Percentiles rank a stretch among this genome's conserved stretches.
Conservation (phyloP, 2,888 invertebrate genomes). For the Drosophila peninsularis region DNA sequence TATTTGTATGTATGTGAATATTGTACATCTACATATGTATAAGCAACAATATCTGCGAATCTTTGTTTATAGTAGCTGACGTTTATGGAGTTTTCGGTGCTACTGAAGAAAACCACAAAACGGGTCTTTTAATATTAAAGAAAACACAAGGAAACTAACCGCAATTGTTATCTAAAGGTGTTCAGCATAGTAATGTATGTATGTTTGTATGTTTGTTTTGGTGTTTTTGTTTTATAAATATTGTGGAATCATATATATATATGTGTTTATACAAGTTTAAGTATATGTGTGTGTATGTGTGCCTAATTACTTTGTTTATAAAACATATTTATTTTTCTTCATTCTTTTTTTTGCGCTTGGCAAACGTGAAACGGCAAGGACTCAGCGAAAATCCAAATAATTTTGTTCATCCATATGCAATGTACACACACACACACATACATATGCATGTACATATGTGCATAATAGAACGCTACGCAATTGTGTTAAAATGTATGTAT, state of each 20-base stretch:
- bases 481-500: constrained; percentile 30
- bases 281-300: constrained; percentile 18
- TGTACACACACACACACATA: background rate
- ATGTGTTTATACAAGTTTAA: constrained; percentile 14
- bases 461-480: constrained; percentile 33
- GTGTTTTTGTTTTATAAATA: constrained; percentile 64
- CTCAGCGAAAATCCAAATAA: constrained; percentile 13
- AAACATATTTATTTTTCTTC: constrained; percentile 29
- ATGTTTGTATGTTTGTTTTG: constrained; percentile 56
- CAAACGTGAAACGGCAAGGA: constrained; percentile 8
- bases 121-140: constrained; percentile 33
- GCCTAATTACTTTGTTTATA: constrained; percentile 62
- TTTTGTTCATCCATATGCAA: constrained; percentile 22
- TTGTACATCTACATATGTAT: constrained; percentile 57
- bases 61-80: constrained; percentile 72
- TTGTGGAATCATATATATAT: constrained; percentile 22
- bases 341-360: constrained; percentile 5
- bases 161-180: constrained; percentile 36
- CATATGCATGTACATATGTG: background rate
- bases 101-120: constrained; percentile 40
- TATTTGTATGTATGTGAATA: constrained; percentile 33
- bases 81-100: constrained; percentile 70
- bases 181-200: constrained; percentile 60
- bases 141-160: constrained; percentile 25
- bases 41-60: constrained; percentile 69